Evolutionary conservation across 2,113 vertebrate genomes (phyloP).

Genomic region (Smithornis capensis): DNA sequence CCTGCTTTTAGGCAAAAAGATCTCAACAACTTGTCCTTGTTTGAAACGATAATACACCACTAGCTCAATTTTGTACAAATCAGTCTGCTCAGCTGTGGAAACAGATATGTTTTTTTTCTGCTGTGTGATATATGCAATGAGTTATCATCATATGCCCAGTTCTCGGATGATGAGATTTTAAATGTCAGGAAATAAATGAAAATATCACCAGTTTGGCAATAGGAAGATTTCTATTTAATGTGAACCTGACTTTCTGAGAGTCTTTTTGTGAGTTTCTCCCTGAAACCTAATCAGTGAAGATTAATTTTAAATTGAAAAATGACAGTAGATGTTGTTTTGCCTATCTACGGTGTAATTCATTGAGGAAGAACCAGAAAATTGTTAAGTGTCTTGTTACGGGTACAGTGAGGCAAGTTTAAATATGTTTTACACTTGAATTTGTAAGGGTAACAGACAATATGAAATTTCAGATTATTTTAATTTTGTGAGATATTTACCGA

Average conservation of each 20-base stretch:
- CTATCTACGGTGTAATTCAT: background rate
- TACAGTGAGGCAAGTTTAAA: background rate
- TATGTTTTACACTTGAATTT: background rate
- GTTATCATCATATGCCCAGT: background rate
- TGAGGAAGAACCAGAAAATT: background rate
- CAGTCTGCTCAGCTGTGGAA: conserved; percentile 59
- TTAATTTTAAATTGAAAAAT: conserved; percentile 23
- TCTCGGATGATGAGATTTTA: conserved; percentile 50
- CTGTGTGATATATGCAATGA: conserved; percentile 35
- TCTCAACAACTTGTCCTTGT: conserved; percentile 10
- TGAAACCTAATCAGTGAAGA: background rate
- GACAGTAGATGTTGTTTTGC: background rate
- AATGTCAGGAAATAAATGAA: conserved; percentile 68
- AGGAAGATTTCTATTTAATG: conserved; percentile 12
- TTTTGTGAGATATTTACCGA: background rate
- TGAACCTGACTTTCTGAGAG: conserved; percentile 9
- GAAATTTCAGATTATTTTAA: background rate
- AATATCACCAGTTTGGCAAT: conserved; percentile 58
- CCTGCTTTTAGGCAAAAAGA: conserved; percentile 35
- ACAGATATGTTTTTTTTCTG: conserved; percentile 23
- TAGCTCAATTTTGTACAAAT: conserved; percentile 53
- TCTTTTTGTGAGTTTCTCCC: background rate
- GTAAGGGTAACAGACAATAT: background rate
- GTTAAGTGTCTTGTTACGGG: background rate
- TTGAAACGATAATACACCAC: conserved; percentile 29